phyloP scores from a whole-genome alignment of 2,113 vertebrate genomes.

The Catharus bicknelli region DNA sequence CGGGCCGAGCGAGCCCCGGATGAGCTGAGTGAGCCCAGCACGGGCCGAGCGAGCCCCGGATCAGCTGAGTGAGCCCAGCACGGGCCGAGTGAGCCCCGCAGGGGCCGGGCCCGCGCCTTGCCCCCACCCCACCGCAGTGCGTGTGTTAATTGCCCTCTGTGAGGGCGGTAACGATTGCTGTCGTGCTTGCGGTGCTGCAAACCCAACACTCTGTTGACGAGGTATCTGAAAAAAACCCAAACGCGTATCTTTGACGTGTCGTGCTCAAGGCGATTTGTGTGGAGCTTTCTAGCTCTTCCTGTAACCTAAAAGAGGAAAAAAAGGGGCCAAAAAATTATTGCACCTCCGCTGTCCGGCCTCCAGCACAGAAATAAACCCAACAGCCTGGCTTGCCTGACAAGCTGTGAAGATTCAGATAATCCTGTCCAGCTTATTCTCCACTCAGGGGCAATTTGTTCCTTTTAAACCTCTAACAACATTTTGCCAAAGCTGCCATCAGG shows the following conservation, averaged over 20 bases:
- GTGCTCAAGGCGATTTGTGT: background rate
- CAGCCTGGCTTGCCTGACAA: background rate
- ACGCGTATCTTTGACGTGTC: background rate
- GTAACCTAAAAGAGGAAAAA: background rate
- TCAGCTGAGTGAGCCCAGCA: no score
- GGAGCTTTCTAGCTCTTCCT: background rate
- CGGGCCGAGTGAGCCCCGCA: no score
- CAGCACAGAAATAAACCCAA: background rate
- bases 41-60: no score
- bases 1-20: no score
- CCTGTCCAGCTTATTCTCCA: background rate
- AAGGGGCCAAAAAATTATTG: background rate
- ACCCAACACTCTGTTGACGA: background rate
- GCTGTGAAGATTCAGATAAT: slow-evolving; percentile 23
- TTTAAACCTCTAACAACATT: slow-evolving; percentile 18
- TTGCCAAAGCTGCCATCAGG: background rate
- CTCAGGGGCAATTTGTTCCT: slow-evolving; percentile 15
- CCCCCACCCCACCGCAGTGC: no score
- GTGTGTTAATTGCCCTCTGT: fast-evolving
- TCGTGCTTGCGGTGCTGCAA: background rate
- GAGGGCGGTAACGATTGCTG: fast-evolving
- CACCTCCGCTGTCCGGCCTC: background rate
- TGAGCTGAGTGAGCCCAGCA: no score
- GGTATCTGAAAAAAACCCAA: background rate
- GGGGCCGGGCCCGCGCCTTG: background rate